These are phyloP conservation scores for Argopecten irradians DNA, from an alignment of 1,140 invertebrate species.

Conservation along the genomic window DNA sequence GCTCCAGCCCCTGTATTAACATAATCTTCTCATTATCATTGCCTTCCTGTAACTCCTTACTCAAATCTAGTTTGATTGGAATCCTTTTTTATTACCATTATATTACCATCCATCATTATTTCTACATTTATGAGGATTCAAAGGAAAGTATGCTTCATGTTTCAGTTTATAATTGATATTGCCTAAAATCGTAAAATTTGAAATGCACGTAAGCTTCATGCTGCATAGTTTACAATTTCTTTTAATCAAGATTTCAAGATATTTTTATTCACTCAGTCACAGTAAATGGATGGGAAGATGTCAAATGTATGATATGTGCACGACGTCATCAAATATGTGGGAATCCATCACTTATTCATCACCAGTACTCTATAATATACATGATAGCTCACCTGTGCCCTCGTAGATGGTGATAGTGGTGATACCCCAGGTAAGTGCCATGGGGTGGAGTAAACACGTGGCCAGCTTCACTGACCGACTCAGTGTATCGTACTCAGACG, in stretches of 20 bases:
- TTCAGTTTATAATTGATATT: neutral
- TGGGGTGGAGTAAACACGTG: constrained; percentile 68
- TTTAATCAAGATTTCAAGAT: neutral
- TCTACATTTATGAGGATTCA: neutral
- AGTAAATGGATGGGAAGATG: neutral
- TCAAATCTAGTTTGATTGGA: neutral
- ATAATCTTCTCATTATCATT: neutral
- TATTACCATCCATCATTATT: neutral
- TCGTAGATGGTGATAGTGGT: constrained; percentile 76
- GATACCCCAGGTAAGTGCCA: constrained; percentile 73
- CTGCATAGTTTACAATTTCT: neutral
- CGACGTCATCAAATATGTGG: neutral
- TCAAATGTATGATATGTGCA: neutral
- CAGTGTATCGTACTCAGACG: constrained; percentile 78
- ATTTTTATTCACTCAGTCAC: neutral
- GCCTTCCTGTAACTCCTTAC: neutral
- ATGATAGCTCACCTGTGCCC: constrained; percentile 79
- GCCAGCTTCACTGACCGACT: constrained; percentile 60
- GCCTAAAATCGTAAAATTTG: too few species aligned
- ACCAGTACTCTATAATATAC: neutral
- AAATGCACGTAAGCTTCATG: neutral
- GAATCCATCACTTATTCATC: neutral
- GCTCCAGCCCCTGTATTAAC: constrained; percentile 63
- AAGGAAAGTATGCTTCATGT: neutral
- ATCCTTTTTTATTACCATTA: neutral